phyloP scores from a whole-genome alignment of 2,113 vertebrate species.

The Aramus guarauna region DNA sequence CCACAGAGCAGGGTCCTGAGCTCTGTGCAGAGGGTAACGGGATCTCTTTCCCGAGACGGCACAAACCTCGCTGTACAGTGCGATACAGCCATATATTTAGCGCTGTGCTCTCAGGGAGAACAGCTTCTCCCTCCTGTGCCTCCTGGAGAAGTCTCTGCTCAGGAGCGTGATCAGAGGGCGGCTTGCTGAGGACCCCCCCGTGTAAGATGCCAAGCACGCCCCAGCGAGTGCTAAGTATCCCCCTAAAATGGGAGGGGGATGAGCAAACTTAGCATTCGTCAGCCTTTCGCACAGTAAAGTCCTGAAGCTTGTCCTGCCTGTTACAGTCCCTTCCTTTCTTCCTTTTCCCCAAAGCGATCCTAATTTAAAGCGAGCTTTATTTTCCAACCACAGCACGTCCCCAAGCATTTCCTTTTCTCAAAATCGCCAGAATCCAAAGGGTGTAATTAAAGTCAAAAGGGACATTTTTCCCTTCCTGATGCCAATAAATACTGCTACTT shows the following conservation, averaged over 20 bases:
- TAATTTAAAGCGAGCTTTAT: background rate
- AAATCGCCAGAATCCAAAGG: background rate
- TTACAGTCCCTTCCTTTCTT: background rate
- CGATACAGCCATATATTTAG: background rate
- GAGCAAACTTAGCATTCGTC: background rate
- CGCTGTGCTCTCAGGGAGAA: accelerated
- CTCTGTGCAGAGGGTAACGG: background rate
- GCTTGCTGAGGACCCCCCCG: background rate
- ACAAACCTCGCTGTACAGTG: background rate
- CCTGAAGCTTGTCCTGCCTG: background rate
- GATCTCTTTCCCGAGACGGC: background rate
- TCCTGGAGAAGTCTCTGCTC: background rate
- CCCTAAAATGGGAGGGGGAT: background rate
- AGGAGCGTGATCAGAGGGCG: background rate
- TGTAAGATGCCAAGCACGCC: background rate
- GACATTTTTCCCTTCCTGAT: background rate
- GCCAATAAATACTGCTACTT: background rate
- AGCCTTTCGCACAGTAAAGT: background rate
- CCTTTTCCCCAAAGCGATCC: background rate
- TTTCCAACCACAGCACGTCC: background rate
- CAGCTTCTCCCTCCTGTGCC: background rate
- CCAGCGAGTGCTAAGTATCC: background rate
- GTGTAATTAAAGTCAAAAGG: background rate
- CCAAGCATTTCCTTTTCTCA: constrained; percentile 36
- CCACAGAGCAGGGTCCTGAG: background rate